phyloP scores from a whole-genome alignment of 1,140 invertebrate genomes.

The Nephila pilipes region DNA sequence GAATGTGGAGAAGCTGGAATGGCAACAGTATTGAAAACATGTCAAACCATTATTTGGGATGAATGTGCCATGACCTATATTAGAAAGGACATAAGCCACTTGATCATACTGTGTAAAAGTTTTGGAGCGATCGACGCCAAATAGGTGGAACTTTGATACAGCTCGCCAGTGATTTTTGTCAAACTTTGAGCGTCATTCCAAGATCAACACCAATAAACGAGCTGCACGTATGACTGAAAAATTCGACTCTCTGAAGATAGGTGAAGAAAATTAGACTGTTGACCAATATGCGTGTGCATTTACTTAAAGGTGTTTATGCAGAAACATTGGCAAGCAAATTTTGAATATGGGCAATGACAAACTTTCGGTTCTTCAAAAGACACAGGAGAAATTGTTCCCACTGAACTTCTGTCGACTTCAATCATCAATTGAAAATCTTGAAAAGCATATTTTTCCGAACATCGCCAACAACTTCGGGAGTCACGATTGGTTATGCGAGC shows the following conservation, averaged over 20 bases:
- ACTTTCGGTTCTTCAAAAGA: background rate
- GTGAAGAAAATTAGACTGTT: background rate
- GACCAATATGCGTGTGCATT: slow-evolving; percentile 37
- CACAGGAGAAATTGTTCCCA: background rate
- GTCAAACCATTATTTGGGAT: slow-evolving; percentile 77
- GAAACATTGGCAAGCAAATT: background rate
- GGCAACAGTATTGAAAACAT: slow-evolving; percentile 71
- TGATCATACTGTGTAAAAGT: slow-evolving; percentile 80
- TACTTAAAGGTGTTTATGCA: background rate
- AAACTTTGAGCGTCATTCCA: slow-evolving; percentile 81
- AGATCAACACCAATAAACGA: slow-evolving; percentile 64
- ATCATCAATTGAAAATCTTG: background rate
- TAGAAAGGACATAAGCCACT: slow-evolving; percentile 78
- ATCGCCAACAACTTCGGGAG: slow-evolving; percentile 36
- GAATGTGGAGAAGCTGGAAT: background rate
- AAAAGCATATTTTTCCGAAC: background rate
- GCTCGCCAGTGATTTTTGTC: slow-evolving; percentile 81
- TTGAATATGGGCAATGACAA: background rate
- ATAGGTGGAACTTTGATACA: slow-evolving; percentile 79
- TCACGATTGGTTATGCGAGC: slow-evolving; percentile 27
- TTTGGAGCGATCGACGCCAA: slow-evolving; percentile 31
- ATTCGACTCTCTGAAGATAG: slow-evolving; percentile 45
- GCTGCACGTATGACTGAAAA: slow-evolving; percentile 66
- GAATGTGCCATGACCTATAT: slow-evolving; percentile 78
- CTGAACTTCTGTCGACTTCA: background rate